Percentiles rank a stretch among this genome's conserved stretches.
Conservation (phyloP, 2,888 invertebrate genomes). For the Cotesia congregata region DNA sequence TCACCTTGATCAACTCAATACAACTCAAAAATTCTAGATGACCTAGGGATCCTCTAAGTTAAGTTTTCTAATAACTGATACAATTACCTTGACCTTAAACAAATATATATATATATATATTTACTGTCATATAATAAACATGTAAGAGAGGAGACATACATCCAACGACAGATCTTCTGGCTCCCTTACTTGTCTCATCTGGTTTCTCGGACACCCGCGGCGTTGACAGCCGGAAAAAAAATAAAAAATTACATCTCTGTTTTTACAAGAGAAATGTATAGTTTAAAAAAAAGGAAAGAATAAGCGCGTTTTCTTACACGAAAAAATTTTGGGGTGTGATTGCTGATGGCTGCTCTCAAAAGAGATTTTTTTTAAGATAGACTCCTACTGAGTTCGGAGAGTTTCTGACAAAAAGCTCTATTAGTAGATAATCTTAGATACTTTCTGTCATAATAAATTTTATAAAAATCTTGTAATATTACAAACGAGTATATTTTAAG, state of each 20-base stretch:
- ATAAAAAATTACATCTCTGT: conserved; percentile 29
- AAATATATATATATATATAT: too few species aligned
- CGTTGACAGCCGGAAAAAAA: conserved; percentile 36
- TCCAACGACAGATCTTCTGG: conserved; percentile 41
- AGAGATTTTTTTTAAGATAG: neutral
- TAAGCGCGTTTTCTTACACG: neutral
- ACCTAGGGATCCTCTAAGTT: too few species aligned
- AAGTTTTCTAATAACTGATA: too few species aligned
- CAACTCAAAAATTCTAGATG: neutral
- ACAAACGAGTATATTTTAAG: neutral
- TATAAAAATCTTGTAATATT: neutral
- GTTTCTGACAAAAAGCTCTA: neutral
- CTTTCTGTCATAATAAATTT: neutral
- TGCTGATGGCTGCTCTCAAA: neutral
- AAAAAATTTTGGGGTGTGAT: neutral
- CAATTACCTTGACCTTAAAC: too few species aligned
- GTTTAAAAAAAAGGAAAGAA: conserved; percentile 31
- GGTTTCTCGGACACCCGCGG: conserved; percentile 44
- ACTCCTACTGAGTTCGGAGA: neutral
- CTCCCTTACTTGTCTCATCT: conserved; percentile 33
- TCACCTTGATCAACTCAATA: conserved; percentile 35
- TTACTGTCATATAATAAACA: conserved; percentile 23
- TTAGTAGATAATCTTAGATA: neutral
- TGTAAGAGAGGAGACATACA: neutral
- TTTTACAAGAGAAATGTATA: conserved; percentile 35